Conservation (phyloP, 1,140 invertebrate species). For the Panulirus ornatus region DNA sequence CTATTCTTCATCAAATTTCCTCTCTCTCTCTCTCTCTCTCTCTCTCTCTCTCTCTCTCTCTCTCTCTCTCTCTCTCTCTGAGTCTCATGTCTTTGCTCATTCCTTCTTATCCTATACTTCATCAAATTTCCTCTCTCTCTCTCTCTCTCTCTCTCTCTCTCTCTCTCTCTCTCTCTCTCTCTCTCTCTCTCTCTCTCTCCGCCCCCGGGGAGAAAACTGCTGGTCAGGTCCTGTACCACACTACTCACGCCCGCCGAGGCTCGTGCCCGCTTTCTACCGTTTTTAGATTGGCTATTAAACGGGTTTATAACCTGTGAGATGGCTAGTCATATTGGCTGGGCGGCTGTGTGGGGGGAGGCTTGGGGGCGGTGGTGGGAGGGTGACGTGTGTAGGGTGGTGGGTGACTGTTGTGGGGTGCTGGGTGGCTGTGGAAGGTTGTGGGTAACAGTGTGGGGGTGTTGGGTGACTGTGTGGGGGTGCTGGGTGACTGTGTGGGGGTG, state of each 20-base stretch:
- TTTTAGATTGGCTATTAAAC: constrained; percentile 1
- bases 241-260: no score
- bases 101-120: neutral
- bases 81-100: neutral
- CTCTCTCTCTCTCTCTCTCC: neutral
- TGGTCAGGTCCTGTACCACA: no score
- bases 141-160: neutral
- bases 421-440: no score
- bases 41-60: neutral
- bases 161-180: neutral
- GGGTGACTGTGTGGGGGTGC: no score
- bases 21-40: neutral
- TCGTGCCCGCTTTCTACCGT: neutral
- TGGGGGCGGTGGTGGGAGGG: no score
- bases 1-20: neutral
- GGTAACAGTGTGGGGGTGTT: no score
- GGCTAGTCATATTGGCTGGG: neutral
- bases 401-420: no score
- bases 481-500: no score
- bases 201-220: neutral
- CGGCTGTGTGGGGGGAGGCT: no score
- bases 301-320: neutral
- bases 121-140: neutral
- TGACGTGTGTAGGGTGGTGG: no score
- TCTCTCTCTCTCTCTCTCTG: neutral